Evolutionary conservation across 1,140 invertebrate species (phyloP), one percentile per base, ranked within the genome.

Genomic region (Trichonephila clavipes): DNA sequence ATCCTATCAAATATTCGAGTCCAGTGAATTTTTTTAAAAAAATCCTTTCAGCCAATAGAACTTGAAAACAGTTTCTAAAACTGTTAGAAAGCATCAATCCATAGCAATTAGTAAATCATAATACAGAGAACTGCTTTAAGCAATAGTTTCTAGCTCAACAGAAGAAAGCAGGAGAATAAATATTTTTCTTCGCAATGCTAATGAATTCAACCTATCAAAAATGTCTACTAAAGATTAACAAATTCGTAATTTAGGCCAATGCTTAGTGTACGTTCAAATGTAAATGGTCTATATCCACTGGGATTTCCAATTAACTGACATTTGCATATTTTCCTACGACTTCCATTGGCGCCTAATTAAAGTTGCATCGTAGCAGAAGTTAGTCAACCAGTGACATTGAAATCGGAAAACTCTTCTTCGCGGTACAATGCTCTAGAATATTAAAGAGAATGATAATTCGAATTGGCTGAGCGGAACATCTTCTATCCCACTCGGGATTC

Each of bases 351-450:
- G 51, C 44, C 51, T 83, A 59, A 83, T 83, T 83, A 83, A 59
- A 83, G 18, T 83, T 83, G 51, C 40, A 83, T 83, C 82, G 82
- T 58, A 5, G 82, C 82, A 24, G n/a, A 59, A 51, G 51, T 83
- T n/a, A 83, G 82, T 58, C 82, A 58, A 59, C 82, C 51, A 51
- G 2, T 58, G 82, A 58, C 51, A 58, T 59, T 58, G 44, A 59
- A 51, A 59, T 82, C 14, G 28, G 40, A 82, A 44, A 40, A 19
- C 19, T 44, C 34, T 82, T 40, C 72, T 77, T 83, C 81, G 81
- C 82, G 82, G 40, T 83, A 83, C 82, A 83, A 58, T 83, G 82
- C 40, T 83, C 40, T 83, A 16, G 72, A 77, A 77, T 77, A 77
- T 77, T 77, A 77, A 77, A 77, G 28, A 12, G 72, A 72, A 14